These are phyloP conservation scores for Crenuchus spilurus DNA, from an alignment of 2,797 vertebrate genomes.

Conservation along the genomic window DNA sequence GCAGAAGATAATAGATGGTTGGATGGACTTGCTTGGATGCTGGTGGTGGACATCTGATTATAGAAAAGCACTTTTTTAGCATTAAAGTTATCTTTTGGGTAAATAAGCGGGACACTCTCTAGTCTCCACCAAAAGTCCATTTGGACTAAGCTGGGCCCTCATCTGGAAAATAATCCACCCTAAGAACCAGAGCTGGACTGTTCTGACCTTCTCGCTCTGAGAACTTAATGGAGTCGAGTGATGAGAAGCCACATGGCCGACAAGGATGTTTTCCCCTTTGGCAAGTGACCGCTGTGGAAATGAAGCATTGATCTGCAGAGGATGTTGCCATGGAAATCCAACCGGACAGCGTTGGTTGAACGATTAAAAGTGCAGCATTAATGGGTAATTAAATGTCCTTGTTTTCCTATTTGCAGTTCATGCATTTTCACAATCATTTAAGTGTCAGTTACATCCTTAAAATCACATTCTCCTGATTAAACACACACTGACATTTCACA, in stretches of 20 bases:
- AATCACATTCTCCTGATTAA: neutral
- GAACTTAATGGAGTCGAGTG: neutral
- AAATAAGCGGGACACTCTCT: no score
- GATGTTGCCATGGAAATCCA: constrained; percentile 10
- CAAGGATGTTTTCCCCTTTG: neutral
- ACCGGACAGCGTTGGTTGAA: neutral
- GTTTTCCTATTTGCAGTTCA: neutral
- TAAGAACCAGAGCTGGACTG: neutral
- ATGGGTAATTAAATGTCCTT: constrained; percentile 5
- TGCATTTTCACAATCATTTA: constrained; percentile 21
- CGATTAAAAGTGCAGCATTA: neutral
- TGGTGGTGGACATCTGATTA: no score
- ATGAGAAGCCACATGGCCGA: neutral
- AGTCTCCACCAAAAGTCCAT: no score
- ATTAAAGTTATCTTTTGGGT: no score
- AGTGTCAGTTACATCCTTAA: neutral
- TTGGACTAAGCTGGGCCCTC: neutral
- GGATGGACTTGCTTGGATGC: no score
- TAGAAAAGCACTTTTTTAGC: no score
- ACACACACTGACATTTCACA: neutral
- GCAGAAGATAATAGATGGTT: no score
- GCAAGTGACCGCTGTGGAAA: neutral
- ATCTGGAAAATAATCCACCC: neutral
- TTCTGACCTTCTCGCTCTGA: neutral
- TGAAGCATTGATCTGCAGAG: neutral